Percentiles rank a stretch among this genome's conserved stretches.
Conservation (phyloP, 2,113 vertebrate genomes). For the Pollimyrus isidori region DNA sequence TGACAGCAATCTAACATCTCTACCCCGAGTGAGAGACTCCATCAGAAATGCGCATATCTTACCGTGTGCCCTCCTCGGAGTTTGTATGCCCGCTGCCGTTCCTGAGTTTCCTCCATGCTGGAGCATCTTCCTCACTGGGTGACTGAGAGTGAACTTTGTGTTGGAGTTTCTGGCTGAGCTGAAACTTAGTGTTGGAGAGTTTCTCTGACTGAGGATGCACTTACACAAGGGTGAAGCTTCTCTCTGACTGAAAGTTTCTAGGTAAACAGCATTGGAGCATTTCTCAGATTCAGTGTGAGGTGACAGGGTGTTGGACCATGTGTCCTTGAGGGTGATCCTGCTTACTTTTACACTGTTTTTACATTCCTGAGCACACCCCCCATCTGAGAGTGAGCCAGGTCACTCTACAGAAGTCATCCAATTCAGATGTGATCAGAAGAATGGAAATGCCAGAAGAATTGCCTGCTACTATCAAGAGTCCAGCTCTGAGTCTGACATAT, state of each 20-base stretch:
- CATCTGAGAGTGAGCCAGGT: not conserved
- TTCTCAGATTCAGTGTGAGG: not conserved
- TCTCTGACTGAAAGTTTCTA: not conserved
- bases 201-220: not conserved
- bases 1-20: constrained; percentile 75
- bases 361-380: not conserved
- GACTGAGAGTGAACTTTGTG: not conserved
- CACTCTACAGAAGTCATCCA: not conserved
- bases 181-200: not conserved
- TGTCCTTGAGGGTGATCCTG: not conserved
- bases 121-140: not conserved
- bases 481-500: not conserved
- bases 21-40: constrained; percentile 63
- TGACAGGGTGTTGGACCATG: not conserved
- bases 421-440: not conserved
- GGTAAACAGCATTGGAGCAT: not conserved
- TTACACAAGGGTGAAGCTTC: not conserved
- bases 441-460: not conserved
- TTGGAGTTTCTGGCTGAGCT: not conserved
- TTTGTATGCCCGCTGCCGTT: constrained; percentile 58
- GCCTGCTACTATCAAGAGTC: not conserved
- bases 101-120: not conserved
- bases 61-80: constrained; percentile 56
- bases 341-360: not conserved
- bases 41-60: constrained; percentile 74